Evolutionary conservation across 2,888 invertebrate species (phyloP).

Genomic region (Cyaniris semiargus): DNA sequence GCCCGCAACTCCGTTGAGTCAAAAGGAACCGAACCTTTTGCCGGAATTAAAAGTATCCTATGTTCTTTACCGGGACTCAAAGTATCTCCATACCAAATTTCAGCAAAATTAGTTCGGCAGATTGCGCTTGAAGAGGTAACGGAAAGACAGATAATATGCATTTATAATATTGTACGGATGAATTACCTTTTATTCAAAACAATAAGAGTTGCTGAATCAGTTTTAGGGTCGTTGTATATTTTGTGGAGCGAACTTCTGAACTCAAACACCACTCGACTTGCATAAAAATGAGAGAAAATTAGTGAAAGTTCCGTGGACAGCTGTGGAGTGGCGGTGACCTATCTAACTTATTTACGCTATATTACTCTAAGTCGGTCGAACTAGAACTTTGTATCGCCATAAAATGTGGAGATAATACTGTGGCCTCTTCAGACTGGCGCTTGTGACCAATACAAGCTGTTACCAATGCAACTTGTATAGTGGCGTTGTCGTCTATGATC

Average conservation of each 20-base stretch:
- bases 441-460: not conserved
- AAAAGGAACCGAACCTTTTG: too few relatives aligned
- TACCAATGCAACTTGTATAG: not conserved
- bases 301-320: conserved; percentile 32
- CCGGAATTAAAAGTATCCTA: too few relatives aligned
- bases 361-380: not conserved
- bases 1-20: too few relatives aligned
- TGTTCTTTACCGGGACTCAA: too few relatives aligned
- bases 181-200: not conserved
- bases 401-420: not conserved
- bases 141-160: too few relatives aligned
- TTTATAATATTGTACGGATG: not conserved
- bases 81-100: too few relatives aligned
- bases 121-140: too few relatives aligned
- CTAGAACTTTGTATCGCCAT: not conserved
- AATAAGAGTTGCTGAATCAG: conserved; percentile 4
- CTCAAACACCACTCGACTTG: conserved; percentile 48
- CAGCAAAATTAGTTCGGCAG: too few relatives aligned
- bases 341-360: conserved; percentile 13
- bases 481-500: too few relatives aligned
- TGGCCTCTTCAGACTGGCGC: not conserved
- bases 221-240: conserved; percentile 9
- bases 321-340: conserved; percentile 14
- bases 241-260: conserved; percentile 42
- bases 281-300: conserved; percentile 47